A percentile compares a stretch with the other conserved stretches of the same genome.
These are phyloP conservation scores for Chironomus tentans DNA, from an alignment of 2,888 invertebrate genomes.

Conservation along the genomic window DNA sequence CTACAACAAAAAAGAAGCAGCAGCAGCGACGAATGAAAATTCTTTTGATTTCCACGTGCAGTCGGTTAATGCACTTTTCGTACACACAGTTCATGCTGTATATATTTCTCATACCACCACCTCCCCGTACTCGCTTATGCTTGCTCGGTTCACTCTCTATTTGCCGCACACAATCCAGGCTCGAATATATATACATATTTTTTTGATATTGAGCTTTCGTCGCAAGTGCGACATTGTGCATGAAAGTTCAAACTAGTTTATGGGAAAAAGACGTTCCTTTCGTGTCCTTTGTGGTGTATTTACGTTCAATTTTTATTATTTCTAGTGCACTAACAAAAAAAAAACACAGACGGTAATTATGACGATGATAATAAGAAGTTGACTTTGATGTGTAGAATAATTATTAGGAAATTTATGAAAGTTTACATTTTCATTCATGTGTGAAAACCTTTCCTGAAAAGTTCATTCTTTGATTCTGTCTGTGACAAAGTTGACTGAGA, in stretches of 20 bases:
- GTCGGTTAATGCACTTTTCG: constrained; percentile 24
- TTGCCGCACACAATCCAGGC: not conserved
- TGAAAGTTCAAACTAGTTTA: constrained; percentile 6
- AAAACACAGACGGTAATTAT: not conserved
- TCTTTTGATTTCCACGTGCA: constrained; percentile 21
- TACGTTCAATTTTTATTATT: not conserved
- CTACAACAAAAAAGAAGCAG: no score
- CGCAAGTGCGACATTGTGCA: constrained; percentile 1
- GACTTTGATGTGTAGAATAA: no score
- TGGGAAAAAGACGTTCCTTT: not conserved
- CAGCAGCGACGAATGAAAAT: not conserved
- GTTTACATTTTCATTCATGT: no score
- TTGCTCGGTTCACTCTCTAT: not conserved
- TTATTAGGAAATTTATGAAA: no score
- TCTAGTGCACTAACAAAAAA: not conserved
- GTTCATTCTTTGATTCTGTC: no score
- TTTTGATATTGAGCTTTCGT: not conserved
- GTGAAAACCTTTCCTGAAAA: no score
- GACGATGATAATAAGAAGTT: not conserved
- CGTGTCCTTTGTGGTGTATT: not conserved
- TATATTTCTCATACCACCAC: not conserved
- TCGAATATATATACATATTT: not conserved
- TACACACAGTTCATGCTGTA: not conserved
- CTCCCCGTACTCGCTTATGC: not conserved
- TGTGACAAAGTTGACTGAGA: no score